phyloP scores from a whole-genome alignment of 2,113 vertebrate genomes.

The Tenrec ecaudatus region DNA sequence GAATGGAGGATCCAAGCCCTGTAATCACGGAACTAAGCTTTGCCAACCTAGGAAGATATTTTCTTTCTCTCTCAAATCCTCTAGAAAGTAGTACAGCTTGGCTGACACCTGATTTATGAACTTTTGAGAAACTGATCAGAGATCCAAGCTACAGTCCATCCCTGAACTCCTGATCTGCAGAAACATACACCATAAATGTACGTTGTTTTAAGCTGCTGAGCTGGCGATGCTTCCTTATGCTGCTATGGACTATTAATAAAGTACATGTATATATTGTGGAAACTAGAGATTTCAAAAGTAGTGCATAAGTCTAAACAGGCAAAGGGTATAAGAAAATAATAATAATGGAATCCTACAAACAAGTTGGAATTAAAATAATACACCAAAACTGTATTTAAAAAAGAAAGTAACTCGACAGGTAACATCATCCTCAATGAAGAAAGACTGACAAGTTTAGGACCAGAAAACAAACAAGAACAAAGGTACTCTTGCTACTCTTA shows the following conservation, averaged over 20 bases:
- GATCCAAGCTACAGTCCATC: not conserved
- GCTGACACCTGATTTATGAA: not conserved
- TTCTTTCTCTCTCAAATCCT: constrained; percentile 5
- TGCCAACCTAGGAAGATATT: not conserved
- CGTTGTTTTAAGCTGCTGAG: constrained; percentile 7
- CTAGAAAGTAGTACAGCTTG: not conserved
- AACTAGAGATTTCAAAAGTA: not conserved
- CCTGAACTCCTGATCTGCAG: constrained; percentile 6
- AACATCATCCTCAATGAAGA: not conserved
- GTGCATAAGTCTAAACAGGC: not conserved
- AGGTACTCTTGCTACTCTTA: not conserved
- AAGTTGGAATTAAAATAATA: not conserved
- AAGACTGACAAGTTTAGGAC: not conserved
- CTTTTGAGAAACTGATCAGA: constrained; percentile 12
- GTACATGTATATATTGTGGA: not conserved
- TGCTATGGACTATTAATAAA: not conserved
- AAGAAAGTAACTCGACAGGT: not conserved
- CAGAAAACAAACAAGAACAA: not conserved
- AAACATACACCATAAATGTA: constrained; percentile 8
- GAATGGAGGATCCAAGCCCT: not conserved
- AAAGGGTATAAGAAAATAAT: not conserved
- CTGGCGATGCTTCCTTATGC: constrained; percentile 6
- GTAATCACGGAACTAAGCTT: not conserved
- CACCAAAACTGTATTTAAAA: constrained; percentile 5
- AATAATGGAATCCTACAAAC: not conserved